Base-by-base conservation (phyloP, 2,113 vertebrate genomes). In the Pelecanus crispus region DNA sequence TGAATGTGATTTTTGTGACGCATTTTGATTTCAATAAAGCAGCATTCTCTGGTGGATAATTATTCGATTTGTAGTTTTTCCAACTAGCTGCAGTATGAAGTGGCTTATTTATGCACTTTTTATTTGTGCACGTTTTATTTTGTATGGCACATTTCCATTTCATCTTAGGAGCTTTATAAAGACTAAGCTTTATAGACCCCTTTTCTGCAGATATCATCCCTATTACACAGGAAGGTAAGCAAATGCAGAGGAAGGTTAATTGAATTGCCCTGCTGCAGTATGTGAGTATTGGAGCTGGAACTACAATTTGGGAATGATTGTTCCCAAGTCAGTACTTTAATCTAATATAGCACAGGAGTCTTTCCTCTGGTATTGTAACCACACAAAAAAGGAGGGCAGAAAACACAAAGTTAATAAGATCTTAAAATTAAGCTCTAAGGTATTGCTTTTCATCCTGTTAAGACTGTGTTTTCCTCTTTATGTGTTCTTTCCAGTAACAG, bases 191-290 rank as follows among this genome's bases (percentile, higher is more conserved):
- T 67, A 67, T 45, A 55, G 68, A 81, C 18, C 31, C 29, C 28
- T 83, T 84, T 94, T 96, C 68, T 84, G 70, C 61, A 94, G 88
- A 79, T 96, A 68, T 68, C 96, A 92, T 93, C 86, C 88, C 44
- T 44, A 52, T 92, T 96, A 91, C 36, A 86, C 68, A 81, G 83
- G 91, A 95, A 96, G 80, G 85, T 88, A 94, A 95, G 82, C 68
- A 95, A 93, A 96, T 86, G 86, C 20, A 84, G 88, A 53, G 56
- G 91, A 92, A 95, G 74, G 86, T 93, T 96, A 97, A 96, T 96
- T 95, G 86, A 95, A 96, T 95, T 96, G 90, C 81, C 22, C 74
- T 86, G 49, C 78, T 92, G 62, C 66, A 77, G 49, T 75, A 70
- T 94, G 61, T 86, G 72, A 94, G 40, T 90, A 68, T 44, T 88